These are phyloP conservation scores for Podargus strigoides DNA, from an alignment of 2,797 vertebrate genomes.

Conservation along the genomic window DNA sequence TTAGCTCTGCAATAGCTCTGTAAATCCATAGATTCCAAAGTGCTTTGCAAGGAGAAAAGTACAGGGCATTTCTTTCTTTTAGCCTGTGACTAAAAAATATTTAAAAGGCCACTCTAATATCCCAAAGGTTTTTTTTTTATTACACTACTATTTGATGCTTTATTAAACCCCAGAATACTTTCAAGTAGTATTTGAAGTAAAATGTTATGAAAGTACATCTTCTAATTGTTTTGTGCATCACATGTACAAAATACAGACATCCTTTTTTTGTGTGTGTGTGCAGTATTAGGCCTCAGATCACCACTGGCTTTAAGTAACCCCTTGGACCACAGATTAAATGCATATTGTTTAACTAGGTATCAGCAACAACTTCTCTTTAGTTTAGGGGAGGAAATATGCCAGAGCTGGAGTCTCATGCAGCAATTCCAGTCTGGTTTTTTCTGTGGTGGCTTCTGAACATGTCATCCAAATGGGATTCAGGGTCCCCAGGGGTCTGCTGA, in stretches of 20 bases:
- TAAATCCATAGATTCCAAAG: not conserved
- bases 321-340: not conserved
- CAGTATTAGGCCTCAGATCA: not conserved
- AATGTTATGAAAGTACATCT: not conserved
- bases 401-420: not conserved
- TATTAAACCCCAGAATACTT: not conserved
- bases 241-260: fast-evolving
- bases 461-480: not conserved
- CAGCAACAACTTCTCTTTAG: not conserved
- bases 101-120: not conserved
- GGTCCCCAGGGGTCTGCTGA: not conserved
- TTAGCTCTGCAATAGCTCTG: not conserved
- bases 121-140: not conserved
- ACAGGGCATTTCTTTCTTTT: not conserved
- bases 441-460: not conserved
- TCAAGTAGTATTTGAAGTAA: not conserved
- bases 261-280: fast-evolving
- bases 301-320: not conserved
- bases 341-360: not conserved
- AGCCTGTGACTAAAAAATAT: not conserved
- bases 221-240: not conserved
- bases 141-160: not conserved
- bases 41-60: not conserved
- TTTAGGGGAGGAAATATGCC: not conserved
- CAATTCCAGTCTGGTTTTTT: not conserved